phyloP scores from a whole-genome alignment of 2,888 invertebrate genomes.

The Mesorhabditis belari region DNA sequence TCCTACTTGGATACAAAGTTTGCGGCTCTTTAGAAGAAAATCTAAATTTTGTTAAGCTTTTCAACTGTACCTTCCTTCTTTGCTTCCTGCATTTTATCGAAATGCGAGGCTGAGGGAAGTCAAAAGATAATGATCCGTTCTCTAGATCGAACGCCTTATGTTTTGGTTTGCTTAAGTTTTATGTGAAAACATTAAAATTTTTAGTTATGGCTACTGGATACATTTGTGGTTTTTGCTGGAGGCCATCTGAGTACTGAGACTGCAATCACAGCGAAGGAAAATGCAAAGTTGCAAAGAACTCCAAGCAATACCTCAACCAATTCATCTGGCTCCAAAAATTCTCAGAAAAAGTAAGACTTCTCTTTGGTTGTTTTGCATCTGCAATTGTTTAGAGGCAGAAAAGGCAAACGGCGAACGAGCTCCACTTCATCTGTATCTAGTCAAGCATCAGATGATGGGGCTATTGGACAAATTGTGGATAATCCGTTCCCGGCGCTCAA shows the following conservation, averaged over 20 bases:
- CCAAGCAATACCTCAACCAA: no score
- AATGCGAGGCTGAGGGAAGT: slow-evolving; percentile 36
- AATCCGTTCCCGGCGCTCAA: slow-evolving; percentile 42
- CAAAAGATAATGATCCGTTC: slow-evolving; percentile 41
- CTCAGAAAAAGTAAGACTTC: no score
- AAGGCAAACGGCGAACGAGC: slow-evolving; percentile 9
- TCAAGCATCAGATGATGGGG: no score
- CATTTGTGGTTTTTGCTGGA: slow-evolving; percentile 31
- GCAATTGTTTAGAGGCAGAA: no score
- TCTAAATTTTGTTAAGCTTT: slow-evolving; percentile 18
- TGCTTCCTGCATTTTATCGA: slow-evolving; percentile 36
- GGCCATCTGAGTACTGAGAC: no score
- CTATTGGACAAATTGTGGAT: no score
- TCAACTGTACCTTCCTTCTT: slow-evolving; percentile 29
- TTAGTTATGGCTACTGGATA: slow-evolving; percentile 47
- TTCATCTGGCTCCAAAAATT: no score
- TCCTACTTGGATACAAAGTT: slow-evolving; percentile 4
- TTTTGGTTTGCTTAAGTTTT: slow-evolving; percentile 20
- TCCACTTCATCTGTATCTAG: not conserved
- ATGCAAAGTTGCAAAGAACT: no score
- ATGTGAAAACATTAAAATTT: not conserved
- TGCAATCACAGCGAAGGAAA: no score
- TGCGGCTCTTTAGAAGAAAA: no score
- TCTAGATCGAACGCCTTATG: slow-evolving; percentile 24
- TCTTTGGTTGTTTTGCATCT: no score